These are phyloP conservation scores for Conchocele bisecta DNA, from an alignment of 2,888 invertebrate species.

Conservation along the genomic window DNA sequence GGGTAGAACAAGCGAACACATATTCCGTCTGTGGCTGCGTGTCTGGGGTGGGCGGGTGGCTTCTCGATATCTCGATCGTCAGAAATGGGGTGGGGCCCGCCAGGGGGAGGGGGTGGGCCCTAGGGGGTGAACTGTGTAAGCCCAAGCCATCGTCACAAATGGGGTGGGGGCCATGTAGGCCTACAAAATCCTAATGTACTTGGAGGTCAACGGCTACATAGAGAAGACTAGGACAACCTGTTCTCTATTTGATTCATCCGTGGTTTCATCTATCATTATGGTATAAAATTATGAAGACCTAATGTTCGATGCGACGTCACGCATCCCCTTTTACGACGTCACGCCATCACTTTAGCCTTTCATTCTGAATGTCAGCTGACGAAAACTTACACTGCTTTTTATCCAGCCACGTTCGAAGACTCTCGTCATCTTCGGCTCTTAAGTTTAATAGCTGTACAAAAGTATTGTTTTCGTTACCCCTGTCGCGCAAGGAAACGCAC, in stretches of 20 bases:
- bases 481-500: not conserved
- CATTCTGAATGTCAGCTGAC: slow-evolving; percentile 58
- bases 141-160: no score
- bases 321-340: slow-evolving; percentile 42
- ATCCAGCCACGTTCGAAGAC: slow-evolving; percentile 41
- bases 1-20: no score
- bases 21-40: no score
- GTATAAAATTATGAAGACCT: slow-evolving; percentile 29
- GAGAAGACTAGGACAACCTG: slow-evolving; percentile 58
- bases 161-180: slow-evolving; percentile 45
- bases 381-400: slow-evolving; percentile 53
- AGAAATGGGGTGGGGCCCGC: no score
- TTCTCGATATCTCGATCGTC: no score
- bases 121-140: no score
- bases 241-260: slow-evolving; percentile 58
- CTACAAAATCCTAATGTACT: slow-evolving; percentile 60
- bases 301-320: slow-evolving; percentile 36
- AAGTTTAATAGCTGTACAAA: slow-evolving; percentile 51
- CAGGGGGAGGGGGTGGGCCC: no score
- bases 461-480: slow-evolving; percentile 20
- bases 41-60: no score
- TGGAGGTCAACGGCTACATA: slow-evolving; percentile 46
- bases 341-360: slow-evolving; percentile 53
- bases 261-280: slow-evolving; percentile 59
- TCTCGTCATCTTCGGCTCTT: slow-evolving; percentile 32